phyloP scores from a whole-genome alignment of 1,140 invertebrate species.

The Euborellia annulipes region DNA sequence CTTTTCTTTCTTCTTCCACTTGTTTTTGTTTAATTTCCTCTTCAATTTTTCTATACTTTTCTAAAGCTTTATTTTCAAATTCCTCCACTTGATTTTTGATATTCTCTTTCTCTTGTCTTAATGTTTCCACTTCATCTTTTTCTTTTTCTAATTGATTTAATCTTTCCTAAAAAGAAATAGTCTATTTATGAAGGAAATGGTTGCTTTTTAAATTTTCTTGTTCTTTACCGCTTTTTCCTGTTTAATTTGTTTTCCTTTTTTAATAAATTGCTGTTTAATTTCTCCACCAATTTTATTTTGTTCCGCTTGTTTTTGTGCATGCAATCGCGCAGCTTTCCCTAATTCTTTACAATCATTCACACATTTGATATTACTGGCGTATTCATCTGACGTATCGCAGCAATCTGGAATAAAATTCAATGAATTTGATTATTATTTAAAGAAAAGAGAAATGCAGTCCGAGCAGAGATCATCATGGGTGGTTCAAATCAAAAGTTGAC shows the following conservation, averaged over 20 bases:
- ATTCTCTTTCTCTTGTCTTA: constrained; percentile 54
- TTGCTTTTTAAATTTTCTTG: too few species aligned
- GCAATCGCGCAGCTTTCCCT: constrained; percentile 58
- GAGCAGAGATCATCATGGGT: too few species aligned
- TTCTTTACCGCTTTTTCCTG: constrained; percentile 44
- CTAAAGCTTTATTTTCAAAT: constrained; percentile 55
- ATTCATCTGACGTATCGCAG: constrained; percentile 94
- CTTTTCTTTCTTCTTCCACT: constrained; percentile 36
- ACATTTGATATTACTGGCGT: constrained; percentile 44
- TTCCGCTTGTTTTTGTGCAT: constrained; percentile 53
- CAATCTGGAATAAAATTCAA: constrained; percentile 81
- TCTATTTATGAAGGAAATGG: too few species aligned
- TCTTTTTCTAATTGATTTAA: constrained; percentile 53
- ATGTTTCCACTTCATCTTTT: constrained; percentile 48
- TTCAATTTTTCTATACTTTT: constrained; percentile 55
- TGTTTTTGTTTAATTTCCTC: constrained; percentile 41
- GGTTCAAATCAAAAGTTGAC: too few species aligned
- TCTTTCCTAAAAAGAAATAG: constrained; percentile 27
- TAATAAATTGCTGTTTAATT: constrained; percentile 55
- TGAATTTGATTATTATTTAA: too few species aligned
- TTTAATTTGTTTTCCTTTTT: constrained; percentile 56
- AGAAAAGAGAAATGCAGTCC: too few species aligned
- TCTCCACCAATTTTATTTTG: constrained; percentile 61
- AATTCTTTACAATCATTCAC: constrained; percentile 66
- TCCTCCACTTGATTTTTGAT: constrained; percentile 56